phyloP scores from a whole-genome alignment of 1,140 invertebrate species.

The Psilanteris sp. region DNA sequence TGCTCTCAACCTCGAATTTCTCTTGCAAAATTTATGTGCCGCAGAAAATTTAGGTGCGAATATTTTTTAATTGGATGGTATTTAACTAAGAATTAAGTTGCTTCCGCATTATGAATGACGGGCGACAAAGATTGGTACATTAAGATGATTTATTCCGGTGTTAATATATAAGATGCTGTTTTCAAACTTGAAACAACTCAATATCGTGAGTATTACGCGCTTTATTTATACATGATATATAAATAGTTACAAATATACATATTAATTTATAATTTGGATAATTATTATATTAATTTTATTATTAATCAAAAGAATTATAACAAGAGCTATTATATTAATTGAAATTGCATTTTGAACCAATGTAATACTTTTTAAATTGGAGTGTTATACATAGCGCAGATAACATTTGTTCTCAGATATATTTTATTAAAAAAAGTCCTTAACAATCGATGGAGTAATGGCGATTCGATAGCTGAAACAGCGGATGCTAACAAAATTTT shows the following conservation, averaged over 20 bases:
- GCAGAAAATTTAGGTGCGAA: slow-evolving; percentile 33
- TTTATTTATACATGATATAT: no score
- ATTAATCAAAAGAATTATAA: no score
- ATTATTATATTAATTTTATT: no score
- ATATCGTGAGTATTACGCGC: no score
- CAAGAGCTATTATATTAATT: no score
- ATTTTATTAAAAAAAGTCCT: slow-evolving; percentile 40
- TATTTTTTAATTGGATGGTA: slow-evolving; percentile 44
- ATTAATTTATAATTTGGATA: no score
- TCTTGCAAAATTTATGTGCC: slow-evolving; percentile 34
- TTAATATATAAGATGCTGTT: no score
- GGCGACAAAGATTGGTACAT: neutral
- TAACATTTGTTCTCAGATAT: neutral
- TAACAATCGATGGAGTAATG: slow-evolving; percentile 16
- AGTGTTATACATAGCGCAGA: no score
- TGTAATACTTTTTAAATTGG: no score
- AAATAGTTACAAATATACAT: no score
- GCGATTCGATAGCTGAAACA: slow-evolving; percentile 15
- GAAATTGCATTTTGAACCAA: neutral
- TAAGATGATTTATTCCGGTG: no score
- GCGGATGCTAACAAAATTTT: slow-evolving; percentile 17
- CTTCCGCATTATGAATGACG: slow-evolving; percentile 15
- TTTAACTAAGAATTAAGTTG: slow-evolving; percentile 24
- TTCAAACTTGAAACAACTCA: no score
- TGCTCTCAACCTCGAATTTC: slow-evolving; percentile 33